Conservation (phyloP, 2,888 invertebrate genomes). For the Isotomurus palustris region DNA sequence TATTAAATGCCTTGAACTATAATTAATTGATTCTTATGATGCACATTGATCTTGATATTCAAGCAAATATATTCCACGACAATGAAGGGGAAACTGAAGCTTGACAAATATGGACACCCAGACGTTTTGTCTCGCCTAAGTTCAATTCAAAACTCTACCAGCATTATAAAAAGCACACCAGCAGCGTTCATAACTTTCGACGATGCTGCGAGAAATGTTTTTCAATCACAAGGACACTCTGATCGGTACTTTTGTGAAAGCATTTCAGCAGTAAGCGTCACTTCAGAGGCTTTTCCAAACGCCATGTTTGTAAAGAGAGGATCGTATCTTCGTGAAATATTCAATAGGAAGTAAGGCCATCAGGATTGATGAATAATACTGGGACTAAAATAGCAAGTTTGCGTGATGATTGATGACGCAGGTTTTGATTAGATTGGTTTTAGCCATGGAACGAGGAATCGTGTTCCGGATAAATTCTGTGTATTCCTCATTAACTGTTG, state of each 20-base stretch:
- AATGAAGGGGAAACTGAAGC: no score
- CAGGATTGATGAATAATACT: background rate
- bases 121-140: background rate
- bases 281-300: slow-evolving; percentile 5
- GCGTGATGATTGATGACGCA: no score
- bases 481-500: slow-evolving; percentile 12
- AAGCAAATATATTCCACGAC: no score
- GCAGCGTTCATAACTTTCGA: slow-evolving; percentile 21
- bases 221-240: background rate
- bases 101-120: no score
- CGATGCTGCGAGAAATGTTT: slow-evolving; percentile 18
- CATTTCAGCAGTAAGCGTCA: slow-evolving; percentile 15
- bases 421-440: slow-evolving; percentile 24
- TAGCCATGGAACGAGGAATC: slow-evolving; percentile 25
- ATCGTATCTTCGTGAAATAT: slow-evolving; percentile 22
- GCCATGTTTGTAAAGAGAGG: slow-evolving; percentile 27
- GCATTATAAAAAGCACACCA: background rate
- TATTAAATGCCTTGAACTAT: background rate
- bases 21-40: background rate
- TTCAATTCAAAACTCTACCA: background rate
- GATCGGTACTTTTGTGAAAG: slow-evolving; percentile 16
- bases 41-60: background rate
- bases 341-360: slow-evolving; percentile 27
- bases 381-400: no score
- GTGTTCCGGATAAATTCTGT: slow-evolving; percentile 9